phyloP scores from a whole-genome alignment of 2,888 invertebrate genomes.

The Pseudococcus longispinus region DNA sequence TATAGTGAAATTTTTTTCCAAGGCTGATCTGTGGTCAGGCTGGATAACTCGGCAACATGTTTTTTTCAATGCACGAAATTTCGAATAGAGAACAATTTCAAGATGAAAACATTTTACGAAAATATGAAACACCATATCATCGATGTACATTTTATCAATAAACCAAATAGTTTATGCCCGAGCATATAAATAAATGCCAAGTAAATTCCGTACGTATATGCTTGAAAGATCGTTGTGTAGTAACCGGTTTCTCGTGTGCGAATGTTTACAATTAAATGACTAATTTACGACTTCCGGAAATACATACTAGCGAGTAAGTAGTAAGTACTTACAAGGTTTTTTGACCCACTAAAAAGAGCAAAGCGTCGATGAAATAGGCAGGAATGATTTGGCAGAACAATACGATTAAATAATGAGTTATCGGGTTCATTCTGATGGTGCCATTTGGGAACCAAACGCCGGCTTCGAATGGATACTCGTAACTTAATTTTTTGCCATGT shows the following conservation, averaged over 20 bases:
- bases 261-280: conserved; percentile 8
- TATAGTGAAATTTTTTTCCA: not conserved
- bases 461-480: conserved; percentile 77
- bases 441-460: conserved; percentile 83
- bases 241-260: not conserved
- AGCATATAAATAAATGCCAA: no score
- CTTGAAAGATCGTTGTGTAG: not conserved
- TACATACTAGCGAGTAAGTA: not conserved
- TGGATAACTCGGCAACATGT: not conserved
- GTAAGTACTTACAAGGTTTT: conserved; percentile 77
- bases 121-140: not conserved
- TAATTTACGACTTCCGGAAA: not conserved
- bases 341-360: conserved; percentile 72
- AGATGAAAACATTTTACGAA: not conserved
- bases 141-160: not conserved
- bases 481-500: conserved; percentile 68
- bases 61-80: not conserved
- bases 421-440: conserved; percentile 72
- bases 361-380: conserved; percentile 77
- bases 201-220: not conserved
- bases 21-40: not conserved
- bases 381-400: conserved; percentile 79
- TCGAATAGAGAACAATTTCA: not conserved
- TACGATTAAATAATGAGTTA: conserved; percentile 71
- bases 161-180: not conserved